A percentile compares a stretch with the other conserved stretches of the same genome.
phyloP scores from a whole-genome alignment of 2,113 vertebrate species.

The Megaceryle maxima region DNA sequence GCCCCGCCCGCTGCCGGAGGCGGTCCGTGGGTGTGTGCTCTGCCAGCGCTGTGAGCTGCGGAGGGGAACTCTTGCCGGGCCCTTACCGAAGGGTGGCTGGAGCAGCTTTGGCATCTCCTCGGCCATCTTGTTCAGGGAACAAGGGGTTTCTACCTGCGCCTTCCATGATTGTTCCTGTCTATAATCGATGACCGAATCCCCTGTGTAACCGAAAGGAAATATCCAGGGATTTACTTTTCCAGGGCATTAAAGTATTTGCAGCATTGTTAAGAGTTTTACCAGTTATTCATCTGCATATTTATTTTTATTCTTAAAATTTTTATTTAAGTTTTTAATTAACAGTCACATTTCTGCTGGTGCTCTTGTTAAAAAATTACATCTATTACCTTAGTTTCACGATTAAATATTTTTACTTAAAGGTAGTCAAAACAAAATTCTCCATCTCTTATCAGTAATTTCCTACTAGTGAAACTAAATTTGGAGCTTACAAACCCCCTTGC shows the following conservation, averaged over 20 bases:
- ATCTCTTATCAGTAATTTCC: accelerated
- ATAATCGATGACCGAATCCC: accelerated
- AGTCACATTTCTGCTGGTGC: accelerated
- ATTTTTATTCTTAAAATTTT: background rate
- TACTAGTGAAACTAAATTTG: too few species aligned
- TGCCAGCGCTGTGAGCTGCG: accelerated
- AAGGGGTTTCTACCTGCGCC: accelerated
- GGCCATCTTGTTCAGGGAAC: background rate
- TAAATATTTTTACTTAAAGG: background rate
- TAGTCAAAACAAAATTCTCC: background rate
- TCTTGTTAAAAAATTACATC: accelerated
- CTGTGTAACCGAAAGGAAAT: accelerated
- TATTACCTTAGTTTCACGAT: background rate
- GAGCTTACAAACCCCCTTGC: too few species aligned
- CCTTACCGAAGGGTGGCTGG: accelerated
- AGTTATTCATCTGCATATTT: accelerated
- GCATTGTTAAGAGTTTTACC: accelerated
- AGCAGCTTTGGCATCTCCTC: background rate
- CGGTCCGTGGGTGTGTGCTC: background rate
- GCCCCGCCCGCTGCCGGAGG: too few species aligned
- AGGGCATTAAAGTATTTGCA: accelerated
- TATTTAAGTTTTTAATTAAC: too few species aligned
- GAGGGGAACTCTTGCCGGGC: too few species aligned
- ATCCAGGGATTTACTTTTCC: background rate
- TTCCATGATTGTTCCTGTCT: accelerated